Evolutionary conservation across 2,888 invertebrate species (phyloP).

Genomic region (Agriopis marginaria): DNA sequence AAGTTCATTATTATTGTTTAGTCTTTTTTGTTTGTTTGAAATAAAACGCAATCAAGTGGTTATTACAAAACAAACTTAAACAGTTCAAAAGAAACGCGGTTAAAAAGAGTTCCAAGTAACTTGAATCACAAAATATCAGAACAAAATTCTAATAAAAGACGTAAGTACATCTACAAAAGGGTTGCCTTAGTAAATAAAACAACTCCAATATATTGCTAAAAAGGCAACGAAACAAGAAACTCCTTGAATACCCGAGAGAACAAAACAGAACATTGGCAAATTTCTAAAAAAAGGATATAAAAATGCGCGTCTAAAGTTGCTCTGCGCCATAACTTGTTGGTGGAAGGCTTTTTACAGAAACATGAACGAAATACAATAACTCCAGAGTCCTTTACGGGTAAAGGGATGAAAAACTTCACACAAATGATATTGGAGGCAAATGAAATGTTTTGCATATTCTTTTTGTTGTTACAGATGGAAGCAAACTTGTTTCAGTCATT

Average conservation of each 20-base stretch:
- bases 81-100: constrained; percentile 1
- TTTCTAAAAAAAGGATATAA: constrained; percentile 68
- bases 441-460: constrained; percentile 45
- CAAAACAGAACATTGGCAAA: constrained; percentile 65
- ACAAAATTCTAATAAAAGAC: constrained; percentile 26
- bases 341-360: constrained; percentile 66
- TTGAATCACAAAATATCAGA: constrained; percentile 12
- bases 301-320: constrained; percentile 63
- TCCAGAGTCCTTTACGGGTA: constrained; percentile 55
- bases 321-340: constrained; percentile 65
- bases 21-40: neutral
- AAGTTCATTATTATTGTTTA: too few relatives aligned
- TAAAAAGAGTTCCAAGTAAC: neutral
- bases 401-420: constrained; percentile 55
- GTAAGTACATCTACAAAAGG: constrained; percentile 36
- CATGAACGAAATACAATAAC: constrained; percentile 65
- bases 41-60: neutral
- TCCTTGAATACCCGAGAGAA: constrained; percentile 65
- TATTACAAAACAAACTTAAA: neutral
- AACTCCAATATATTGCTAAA: constrained; percentile 62
- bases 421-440: constrained; percentile 45
- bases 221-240: constrained; percentile 67
- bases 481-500: constrained; percentile 15
- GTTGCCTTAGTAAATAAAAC: constrained; percentile 60
- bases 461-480: constrained; percentile 29